Base-by-base conservation (phyloP, 2,113 vertebrate species). In the Erinaceus europaeus region DNA sequence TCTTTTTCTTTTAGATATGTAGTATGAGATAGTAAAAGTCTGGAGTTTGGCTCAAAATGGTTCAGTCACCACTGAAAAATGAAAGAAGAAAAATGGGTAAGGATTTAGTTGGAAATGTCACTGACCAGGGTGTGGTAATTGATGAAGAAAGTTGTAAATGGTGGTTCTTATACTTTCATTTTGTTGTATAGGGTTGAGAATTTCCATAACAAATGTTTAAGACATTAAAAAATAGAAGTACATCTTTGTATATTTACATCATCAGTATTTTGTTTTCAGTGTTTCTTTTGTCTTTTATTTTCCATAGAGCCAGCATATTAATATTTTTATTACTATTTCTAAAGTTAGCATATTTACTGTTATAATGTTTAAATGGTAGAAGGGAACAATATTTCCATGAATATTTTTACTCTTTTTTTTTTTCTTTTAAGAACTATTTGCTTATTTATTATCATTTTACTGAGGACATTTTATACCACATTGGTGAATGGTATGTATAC, bases 371-470 rank as follows among this genome's bases (percentile, higher is more conserved):
- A 67, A 81, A 65, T 84, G 55, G 36, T 21, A 73, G 50, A 61
- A 73, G 27, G 59, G 23, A 27, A 6, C 18, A 73, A 23, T 57
- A 46, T 48, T 90, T 20, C 0, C 21, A 57, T 12, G 9, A 6
- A 36, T 27, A 14, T 20, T 29, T 15, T 8, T 55, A 42, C 74
- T 86, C 50, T 88, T 25, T 10, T 55, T 86, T 46, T 65, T 34
- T 92, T 44, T 82, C 40, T 75, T 42, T 75, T 80, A 80, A 73
- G 25, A 78, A 76, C 21, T 67, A 3, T 69, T 85, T 78, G 42
- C 50, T 81, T 67, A 76, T 62, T 75, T 86, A 34, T 46, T 27
- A 27, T 15, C 21, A 52, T 86, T 92, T 80, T 86, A 10, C 36
- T 68, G 32, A 34, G n/a, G n/a, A n/a, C n/a, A n/a, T n/a, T n/a